Percentiles rank a stretch among this genome's conserved stretches.
phyloP scores from a whole-genome alignment of 2,797 vertebrate species.

The Aythya fuligula region DNA sequence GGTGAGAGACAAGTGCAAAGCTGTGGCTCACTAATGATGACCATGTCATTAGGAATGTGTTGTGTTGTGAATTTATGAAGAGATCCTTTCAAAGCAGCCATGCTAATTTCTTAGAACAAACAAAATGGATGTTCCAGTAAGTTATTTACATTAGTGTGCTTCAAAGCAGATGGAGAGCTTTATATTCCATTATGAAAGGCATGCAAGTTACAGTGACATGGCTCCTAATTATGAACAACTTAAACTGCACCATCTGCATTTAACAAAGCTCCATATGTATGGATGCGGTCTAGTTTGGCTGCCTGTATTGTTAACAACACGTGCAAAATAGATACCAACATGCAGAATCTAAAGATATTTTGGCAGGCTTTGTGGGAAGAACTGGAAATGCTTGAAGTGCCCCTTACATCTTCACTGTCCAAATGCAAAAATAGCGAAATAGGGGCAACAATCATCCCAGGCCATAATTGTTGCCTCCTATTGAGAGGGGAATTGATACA shows the following conservation, averaged over 20 bases:
- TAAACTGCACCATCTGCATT: slow-evolving; percentile 53
- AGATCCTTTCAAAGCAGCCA: background rate
- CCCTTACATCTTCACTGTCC: background rate
- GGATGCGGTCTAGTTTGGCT: background rate
- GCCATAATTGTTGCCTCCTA: background rate
- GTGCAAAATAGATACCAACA: background rate
- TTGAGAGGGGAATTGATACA: accelerated
- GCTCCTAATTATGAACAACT: slow-evolving; percentile 53
- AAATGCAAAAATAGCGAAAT: background rate
- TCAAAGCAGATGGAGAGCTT: slow-evolving; percentile 54
- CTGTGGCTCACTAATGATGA: background rate
- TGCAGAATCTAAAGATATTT: background rate
- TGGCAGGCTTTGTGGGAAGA: background rate
- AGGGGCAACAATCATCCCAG: background rate
- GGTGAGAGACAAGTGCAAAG: background rate
- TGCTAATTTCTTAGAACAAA: slow-evolving; percentile 5
- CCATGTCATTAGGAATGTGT: background rate
- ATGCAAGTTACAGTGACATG: slow-evolving; percentile 34
- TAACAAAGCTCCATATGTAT: slow-evolving; percentile 42
- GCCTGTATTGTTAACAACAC: background rate
- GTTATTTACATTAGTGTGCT: slow-evolving; percentile 45
- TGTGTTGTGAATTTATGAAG: background rate
- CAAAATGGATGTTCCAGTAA: slow-evolving; percentile 12
- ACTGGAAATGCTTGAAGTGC: background rate
- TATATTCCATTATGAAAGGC: slow-evolving; percentile 29